These are phyloP conservation scores for Symphodus melops DNA, from an alignment of 2,113 vertebrate species.

Conservation along the genomic window DNA sequence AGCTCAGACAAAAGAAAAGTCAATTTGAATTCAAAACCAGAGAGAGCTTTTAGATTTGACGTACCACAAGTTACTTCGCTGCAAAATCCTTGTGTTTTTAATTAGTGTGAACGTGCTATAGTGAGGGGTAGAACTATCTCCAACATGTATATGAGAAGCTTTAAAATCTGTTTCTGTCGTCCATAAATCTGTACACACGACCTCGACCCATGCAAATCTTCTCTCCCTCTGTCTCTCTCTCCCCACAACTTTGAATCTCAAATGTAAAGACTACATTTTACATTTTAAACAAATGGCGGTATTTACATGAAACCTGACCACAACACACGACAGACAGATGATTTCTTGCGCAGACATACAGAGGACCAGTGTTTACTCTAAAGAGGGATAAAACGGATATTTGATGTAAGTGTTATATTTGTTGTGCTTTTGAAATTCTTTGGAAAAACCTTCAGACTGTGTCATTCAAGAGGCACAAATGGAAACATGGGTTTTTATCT, in stretches of 20 bases:
- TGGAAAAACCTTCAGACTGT: background rate
- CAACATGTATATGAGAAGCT: too few species aligned
- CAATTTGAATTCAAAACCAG: background rate
- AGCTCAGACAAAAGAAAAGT: background rate
- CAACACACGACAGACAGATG: background rate
- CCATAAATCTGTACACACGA: too few species aligned
- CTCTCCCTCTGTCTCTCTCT: background rate
- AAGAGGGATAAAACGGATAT: background rate
- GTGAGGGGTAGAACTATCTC: too few species aligned
- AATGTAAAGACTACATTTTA: constrained; percentile 56
- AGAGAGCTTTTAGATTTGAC: background rate
- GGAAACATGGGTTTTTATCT: background rate
- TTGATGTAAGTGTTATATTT: background rate
- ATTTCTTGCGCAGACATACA: background rate
- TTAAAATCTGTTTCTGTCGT: too few species aligned
- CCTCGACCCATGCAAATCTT: constrained; percentile 30
- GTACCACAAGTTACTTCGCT: too few species aligned
- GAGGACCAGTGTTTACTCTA: background rate
- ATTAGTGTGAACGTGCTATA: too few species aligned
- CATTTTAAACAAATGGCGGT: constrained; percentile 65
- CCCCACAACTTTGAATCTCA: constrained; percentile 62
- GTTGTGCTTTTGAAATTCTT: background rate
- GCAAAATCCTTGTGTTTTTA: too few species aligned
- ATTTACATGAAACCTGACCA: constrained; percentile 60
- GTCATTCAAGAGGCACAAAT: background rate